Evolutionary conservation across 2,797 vertebrate species (phyloP), one percentile per base, ranked within the genome.

Genomic region (Numenius phaeopus): DNA sequence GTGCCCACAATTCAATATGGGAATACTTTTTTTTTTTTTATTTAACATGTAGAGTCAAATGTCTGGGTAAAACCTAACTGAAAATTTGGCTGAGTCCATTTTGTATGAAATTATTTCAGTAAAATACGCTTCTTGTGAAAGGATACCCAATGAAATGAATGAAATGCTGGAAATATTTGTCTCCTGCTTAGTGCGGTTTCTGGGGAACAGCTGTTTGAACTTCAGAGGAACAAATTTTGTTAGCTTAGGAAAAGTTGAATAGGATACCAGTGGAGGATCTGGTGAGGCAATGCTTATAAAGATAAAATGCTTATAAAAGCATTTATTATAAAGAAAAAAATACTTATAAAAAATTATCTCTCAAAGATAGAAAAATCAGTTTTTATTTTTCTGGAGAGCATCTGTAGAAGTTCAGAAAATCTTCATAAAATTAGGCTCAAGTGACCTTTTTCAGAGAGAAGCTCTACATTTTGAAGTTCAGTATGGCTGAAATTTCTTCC

Each of bases 151-250:
- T 32, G 42, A 83, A 89, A 57, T 46, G 19, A 77, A 27, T 32
- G 42, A 83, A 89, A 57, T 46, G 19, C 19, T 90, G 80, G 80
- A 90, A 95, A 76, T 94, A 90, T 44, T 75, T 71, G 57, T 86
- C 34, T 69, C 40, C 59, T 46, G 13, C 32, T 79, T 11, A 77
- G 40, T 21, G 34, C 4, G 18, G 49, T 83, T 95, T 80, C 61
- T 81, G 69, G 22, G n/a, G 32, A 92, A 77, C 22, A 78, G 66
- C 44, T 83, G 19, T 66, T 93, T 71, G 58, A 95, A 80, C 49
- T 92, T 90, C 71, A 76, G 82, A 88, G n/a, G 54, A 83, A 87
- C 14, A 64, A 47, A 87, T 65, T 90, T 58, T 75, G 89, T 46
- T 90, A 55, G 40, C 52, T 82, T 87, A 64, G 44, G 66, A 94